Conservation (phyloP, 1,140 invertebrate species). For the Glossosoma conforme region DNA sequence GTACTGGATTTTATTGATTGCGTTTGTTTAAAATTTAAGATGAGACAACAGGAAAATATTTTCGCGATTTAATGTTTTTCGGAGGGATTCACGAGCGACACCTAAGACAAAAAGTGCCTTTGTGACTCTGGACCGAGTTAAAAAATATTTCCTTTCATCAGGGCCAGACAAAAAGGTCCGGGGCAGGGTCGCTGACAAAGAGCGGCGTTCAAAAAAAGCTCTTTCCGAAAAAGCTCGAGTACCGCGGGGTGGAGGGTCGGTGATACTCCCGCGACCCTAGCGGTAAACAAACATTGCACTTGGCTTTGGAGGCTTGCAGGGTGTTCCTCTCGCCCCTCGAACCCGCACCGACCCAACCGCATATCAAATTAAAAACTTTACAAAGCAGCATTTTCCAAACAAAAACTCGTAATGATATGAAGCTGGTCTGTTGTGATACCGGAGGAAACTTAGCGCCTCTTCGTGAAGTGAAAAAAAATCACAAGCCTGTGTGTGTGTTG, state of each 20-base stretch:
- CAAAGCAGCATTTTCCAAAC: conserved; percentile 13
- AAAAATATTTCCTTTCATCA: conserved; percentile 20
- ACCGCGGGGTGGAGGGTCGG: neutral
- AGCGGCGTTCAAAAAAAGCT: conserved; percentile 9
- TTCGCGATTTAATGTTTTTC: no score
- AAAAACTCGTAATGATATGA: conserved; percentile 20
- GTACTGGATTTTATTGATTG: no score
- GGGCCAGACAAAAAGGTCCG: conserved; percentile 10
- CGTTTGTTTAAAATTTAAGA: no score
- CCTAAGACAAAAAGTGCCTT: conserved; percentile 1
- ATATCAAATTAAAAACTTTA: conserved; percentile 29
- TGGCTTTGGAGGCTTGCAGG: neutral
- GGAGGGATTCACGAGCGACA: no score
- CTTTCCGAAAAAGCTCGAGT: conserved; percentile 3
- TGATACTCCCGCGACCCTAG: neutral
- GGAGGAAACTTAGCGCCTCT: no score
- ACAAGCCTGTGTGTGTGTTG: no score
- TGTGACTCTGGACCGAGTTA: neutral
- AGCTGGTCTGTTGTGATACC: neutral
- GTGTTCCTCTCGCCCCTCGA: neutral
- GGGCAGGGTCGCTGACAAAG: conserved; percentile 8
- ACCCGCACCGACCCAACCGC: neutral
- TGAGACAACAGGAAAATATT: no score
- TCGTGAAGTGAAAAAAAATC: no score
- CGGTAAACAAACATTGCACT: conserved; percentile 2